Percentiles rank a stretch among this genome's conserved stretches.
Evolutionary conservation across 30 jellyfish, hydroid and myxozoan species (phyloP).

Genomic region (Aurelia aurita): DNA sequence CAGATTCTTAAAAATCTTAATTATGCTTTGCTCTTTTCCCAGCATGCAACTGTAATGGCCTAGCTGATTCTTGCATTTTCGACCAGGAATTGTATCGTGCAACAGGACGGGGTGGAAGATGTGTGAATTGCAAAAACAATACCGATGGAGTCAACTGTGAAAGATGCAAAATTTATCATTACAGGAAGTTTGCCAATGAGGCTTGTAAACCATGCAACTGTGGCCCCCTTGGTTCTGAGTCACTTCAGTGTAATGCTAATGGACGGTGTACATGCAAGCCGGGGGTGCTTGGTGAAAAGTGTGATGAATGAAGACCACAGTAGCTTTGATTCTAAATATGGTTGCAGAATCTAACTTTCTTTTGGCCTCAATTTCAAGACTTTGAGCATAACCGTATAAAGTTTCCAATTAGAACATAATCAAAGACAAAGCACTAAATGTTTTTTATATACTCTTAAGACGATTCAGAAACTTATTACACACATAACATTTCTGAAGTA

Average conservation of each 20-base stretch:
- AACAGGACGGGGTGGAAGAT: constrained; percentile 92
- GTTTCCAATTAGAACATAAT: too few species aligned
- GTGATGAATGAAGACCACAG: constrained; percentile 73
- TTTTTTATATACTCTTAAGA: too few species aligned
- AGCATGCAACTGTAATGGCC: constrained; percentile 93
- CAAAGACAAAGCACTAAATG: too few species aligned
- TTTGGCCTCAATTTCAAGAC: too few species aligned
- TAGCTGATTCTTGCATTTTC: constrained; percentile 91
- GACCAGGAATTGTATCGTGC: constrained; percentile 71
- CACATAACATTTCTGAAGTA: too few species aligned
- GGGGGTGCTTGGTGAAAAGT: constrained; percentile 90
- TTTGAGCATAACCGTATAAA: too few species aligned
- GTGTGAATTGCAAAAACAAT: constrained; percentile 87
- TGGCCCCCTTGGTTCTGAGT: constrained; percentile 82
- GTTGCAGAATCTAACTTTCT: constrained; percentile 52
- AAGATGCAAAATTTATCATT: constrained; percentile 81
- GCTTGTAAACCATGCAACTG: constrained; percentile 95
- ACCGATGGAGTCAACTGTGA: constrained; percentile 95
- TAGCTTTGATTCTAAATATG: constrained; percentile 48
- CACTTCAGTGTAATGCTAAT: constrained; percentile 76
- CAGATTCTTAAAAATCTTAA: too few species aligned
- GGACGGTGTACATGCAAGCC: constrained; percentile 90
- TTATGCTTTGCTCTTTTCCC: neutral
- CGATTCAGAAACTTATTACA: too few species aligned
- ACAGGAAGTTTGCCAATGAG: constrained; percentile 52